These are phyloP conservation scores for Apamea crenata DNA, from an alignment of 2,888 invertebrate genomes.

Conservation along the genomic window DNA sequence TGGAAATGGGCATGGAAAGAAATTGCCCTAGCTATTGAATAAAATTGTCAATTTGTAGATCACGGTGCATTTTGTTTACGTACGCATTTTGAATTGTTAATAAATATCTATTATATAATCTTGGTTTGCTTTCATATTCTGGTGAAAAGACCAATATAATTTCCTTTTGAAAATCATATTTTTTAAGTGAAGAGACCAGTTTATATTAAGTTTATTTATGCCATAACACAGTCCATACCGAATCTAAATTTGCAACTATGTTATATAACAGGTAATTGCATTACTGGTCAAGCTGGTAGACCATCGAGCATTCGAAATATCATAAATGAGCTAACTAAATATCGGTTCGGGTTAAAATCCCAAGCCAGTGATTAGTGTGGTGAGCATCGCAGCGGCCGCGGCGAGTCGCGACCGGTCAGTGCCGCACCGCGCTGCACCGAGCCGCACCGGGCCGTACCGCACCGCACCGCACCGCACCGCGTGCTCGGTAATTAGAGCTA, in stretches of 20 bases:
- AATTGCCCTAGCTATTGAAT: slow-evolving; percentile 42
- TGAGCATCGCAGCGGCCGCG: slow-evolving; percentile 42
- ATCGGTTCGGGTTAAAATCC: slow-evolving; percentile 53
- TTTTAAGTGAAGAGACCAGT: background rate
- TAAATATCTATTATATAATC: slow-evolving; percentile 29
- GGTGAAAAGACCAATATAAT: background rate
- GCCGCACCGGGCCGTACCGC: slow-evolving; percentile 46
- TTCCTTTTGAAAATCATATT: background rate
- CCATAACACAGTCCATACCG: background rate
- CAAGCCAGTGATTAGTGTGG: slow-evolving; percentile 64
- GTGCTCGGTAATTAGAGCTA: slow-evolving; percentile 75
- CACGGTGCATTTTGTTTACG: slow-evolving; percentile 32
- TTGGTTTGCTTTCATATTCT: slow-evolving; percentile 11
- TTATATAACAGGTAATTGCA: slow-evolving; percentile 6
- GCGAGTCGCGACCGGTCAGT: slow-evolving; percentile 42
- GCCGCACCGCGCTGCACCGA: slow-evolving; percentile 49
- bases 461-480: slow-evolving; percentile 36
- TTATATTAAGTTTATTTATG: background rate
- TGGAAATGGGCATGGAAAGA: slow-evolving; percentile 47
- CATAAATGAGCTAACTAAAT: slow-evolving; percentile 52
- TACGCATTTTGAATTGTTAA: slow-evolving; percentile 37
- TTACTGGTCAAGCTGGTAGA: slow-evolving; percentile 12
- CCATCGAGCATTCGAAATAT: slow-evolving; percentile 29
- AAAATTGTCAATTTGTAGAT: slow-evolving; percentile 32
- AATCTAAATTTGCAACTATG: background rate